Evolutionary conservation across 2,113 vertebrate species (phyloP).

Genomic region (Sorex araneus): DNA sequence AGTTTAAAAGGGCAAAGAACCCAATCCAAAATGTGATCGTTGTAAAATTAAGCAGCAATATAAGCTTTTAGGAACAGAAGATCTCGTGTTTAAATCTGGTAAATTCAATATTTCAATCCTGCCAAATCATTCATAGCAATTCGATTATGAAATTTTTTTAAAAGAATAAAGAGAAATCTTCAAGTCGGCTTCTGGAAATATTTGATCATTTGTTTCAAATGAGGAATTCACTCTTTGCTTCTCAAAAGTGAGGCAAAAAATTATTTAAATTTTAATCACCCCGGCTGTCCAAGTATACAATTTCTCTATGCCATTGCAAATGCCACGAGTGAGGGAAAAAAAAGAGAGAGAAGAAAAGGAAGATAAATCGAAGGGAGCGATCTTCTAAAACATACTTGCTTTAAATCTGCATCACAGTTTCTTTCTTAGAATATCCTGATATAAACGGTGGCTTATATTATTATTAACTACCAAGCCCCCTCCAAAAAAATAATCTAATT

Average conservation of each 20-base stretch:
- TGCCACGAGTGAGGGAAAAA: neutral
- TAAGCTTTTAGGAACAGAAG: neutral
- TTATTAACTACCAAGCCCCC: neutral
- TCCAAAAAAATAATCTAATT: neutral
- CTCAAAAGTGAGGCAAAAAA: slow-evolving; percentile 62
- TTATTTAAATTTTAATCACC: neutral
- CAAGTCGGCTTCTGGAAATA: slow-evolving; percentile 50
- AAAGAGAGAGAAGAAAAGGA: neutral
- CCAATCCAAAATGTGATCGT: neutral
- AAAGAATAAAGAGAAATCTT: slow-evolving; percentile 47
- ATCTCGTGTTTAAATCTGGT: neutral
- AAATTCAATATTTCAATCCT: neutral
- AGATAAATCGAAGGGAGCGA: neutral
- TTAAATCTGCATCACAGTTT: neutral
- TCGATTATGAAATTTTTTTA: slow-evolving; percentile 24
- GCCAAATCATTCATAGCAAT: slow-evolving; percentile 5
- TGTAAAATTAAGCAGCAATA: neutral
- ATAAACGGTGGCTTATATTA: neutral
- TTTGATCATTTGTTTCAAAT: slow-evolving; percentile 68
- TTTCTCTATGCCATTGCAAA: slow-evolving; percentile 26
- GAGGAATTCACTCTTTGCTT: slow-evolving; percentile 12
- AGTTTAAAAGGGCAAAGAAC: neutral
- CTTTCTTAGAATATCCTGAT: neutral
- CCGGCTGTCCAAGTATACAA: neutral
- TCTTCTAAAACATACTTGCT: neutral